Evolutionary conservation across 35 echinoderm and acorn worm species (phyloP), one percentile per base, ranked within the genome.

Genomic region (Eucidaris tribuloides): DNA sequence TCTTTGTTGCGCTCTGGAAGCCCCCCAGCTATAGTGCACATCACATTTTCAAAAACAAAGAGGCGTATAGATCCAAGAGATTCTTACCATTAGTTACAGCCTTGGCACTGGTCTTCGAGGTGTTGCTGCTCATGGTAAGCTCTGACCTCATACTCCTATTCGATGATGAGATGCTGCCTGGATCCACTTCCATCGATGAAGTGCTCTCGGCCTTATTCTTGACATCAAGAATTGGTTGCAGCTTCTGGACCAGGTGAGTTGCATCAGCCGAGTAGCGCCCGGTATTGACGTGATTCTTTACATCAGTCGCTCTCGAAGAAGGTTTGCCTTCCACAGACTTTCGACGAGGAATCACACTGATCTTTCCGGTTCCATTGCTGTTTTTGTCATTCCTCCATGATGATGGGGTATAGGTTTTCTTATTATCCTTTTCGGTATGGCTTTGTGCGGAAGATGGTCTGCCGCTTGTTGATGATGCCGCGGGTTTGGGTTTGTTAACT

Each of bases 221-320:
- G 35, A 74, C 37, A 36, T 74, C 68, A 14, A 74, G 19, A 22
- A 74, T 74, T 33, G 68, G 68, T 41, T 74, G 42, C 19, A 86
- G 35, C 50, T 46, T 86, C 71, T 77, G 84, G 68, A 54, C 49
- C 68, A 74, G 14, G 68, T 74, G 68, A 18, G 68, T 22, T 1
- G 68, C 68, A 74, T 74, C 79, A 33, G 46, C 23, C 2, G 87
- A 81, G 38, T 65, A 90, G 38, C 96, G 42, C 14, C 91, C 91
- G 45, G 86, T 84, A n/a, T n/a, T n/a, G n/a, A n/a, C n/a, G 40
- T 88, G 93, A 62, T 91, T 99, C 74, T 83, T 99, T n/a, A n/a
- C n/a, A 5, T 93, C 90, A 19, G 64, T 74, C 30, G 76, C 48
- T 14, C 36, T 45, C 45, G 54, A 70, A 38, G 92, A 45, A 25